Percentiles rank a stretch among this genome's conserved stretches.
Conservation (phyloP, 2,797 vertebrate genomes). For the Lophius americanus region DNA sequence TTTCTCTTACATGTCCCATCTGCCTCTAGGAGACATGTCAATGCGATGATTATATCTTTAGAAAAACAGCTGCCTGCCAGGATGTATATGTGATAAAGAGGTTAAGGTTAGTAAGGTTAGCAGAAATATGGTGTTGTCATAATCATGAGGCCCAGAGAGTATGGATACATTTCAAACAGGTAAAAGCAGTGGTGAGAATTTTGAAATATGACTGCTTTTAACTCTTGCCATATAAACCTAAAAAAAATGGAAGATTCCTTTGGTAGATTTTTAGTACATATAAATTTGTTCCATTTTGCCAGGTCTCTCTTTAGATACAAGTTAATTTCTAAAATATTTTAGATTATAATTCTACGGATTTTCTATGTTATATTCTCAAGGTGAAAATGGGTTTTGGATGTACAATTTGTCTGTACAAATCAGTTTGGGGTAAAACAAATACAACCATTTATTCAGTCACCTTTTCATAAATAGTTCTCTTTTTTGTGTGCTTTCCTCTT, state of each 20-base stretch:
- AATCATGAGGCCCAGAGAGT: neutral
- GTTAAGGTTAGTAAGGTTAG: slow-evolving; percentile 10
- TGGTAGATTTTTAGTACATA: neutral
- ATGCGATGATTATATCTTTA: slow-evolving; percentile 27
- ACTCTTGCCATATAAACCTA: neutral
- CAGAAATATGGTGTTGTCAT: neutral
- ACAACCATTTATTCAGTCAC: too few relatives aligned
- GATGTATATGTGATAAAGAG: neutral
- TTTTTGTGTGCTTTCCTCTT: slow-evolving; percentile 3
- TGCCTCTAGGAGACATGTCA: slow-evolving; percentile 42
- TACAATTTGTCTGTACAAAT: neutral
- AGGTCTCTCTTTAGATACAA: slow-evolving; percentile 23
- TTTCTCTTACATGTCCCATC: slow-evolving; percentile 48
- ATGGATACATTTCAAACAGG: neutral
- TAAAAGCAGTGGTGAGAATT: neutral
- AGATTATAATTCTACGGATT: slow-evolving; percentile 1
- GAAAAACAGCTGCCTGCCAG: slow-evolving; percentile 23
- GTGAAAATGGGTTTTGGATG: neutral
- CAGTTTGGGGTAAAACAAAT: neutral
- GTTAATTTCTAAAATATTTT: neutral
- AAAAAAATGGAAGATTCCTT: neutral
- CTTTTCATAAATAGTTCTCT: neutral
- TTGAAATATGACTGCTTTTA: slow-evolving; percentile 1
- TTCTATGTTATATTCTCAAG: neutral
- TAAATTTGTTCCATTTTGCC: slow-evolving; percentile 2